Evolutionary conservation across 2,113 vertebrate species (phyloP).

Genomic region (Solea solea): DNA sequence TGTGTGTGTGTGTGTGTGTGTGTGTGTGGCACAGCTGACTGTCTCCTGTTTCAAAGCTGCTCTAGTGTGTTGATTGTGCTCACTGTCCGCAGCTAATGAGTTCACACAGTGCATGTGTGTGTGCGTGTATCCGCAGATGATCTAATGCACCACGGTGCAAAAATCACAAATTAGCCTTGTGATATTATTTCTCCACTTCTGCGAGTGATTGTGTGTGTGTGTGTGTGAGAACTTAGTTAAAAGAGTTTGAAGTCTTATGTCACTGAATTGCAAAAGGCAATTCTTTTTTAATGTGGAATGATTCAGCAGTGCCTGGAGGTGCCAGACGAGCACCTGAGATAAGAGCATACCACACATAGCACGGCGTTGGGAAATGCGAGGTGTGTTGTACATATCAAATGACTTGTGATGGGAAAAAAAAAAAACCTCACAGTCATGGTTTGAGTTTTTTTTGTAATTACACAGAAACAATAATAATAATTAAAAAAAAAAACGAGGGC

Average conservation of each 20-base stretch:
- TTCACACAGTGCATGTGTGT: slow-evolving; percentile 26
- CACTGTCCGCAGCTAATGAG: slow-evolving; percentile 42
- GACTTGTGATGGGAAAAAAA: neutral
- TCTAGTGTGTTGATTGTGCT: slow-evolving; percentile 18
- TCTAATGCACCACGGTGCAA: slow-evolving; percentile 20
- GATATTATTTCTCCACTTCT: slow-evolving; percentile 64
- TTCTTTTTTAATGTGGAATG: slow-evolving; percentile 13
- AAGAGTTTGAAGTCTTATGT: slow-evolving; percentile 48
- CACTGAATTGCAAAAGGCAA: slow-evolving; percentile 42
- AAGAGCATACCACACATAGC: slow-evolving; percentile 36
- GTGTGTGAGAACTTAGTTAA: slow-evolving; percentile 22
- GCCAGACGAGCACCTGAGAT: slow-evolving; percentile 42
- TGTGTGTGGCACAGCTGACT: neutral
- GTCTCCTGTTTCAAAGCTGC: slow-evolving; percentile 31
- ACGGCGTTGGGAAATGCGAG: slow-evolving; percentile 13
- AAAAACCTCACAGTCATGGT: neutral
- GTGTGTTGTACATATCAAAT: neutral
- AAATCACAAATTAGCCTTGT: slow-evolving; percentile 71
- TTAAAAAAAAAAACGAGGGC: neutral
- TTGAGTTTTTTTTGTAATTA: slow-evolving; percentile 6
- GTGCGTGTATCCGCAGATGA: slow-evolving; percentile 30
- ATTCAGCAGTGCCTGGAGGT: slow-evolving; percentile 60
- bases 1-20: slow-evolving; percentile 11
- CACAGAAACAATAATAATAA: neutral
- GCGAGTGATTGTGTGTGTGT: neutral